Evolutionary conservation across 2,888 invertebrate species (phyloP), one percentile per base, ranked within the genome.

Genomic region (Heliconius cydno): DNA sequence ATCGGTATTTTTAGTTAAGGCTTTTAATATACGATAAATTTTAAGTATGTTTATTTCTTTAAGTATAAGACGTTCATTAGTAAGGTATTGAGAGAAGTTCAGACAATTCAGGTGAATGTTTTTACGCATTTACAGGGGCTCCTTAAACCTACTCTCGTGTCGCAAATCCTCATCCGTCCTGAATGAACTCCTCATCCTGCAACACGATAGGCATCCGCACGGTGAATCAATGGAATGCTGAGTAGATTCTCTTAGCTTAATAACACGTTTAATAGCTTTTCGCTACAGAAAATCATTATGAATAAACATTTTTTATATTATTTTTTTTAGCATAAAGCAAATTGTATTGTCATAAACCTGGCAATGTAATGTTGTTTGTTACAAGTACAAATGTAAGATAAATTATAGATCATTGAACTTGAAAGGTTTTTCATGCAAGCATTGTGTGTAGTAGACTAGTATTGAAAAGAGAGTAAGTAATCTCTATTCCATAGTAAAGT

Each of bases 401-500:
- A 52, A 57, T 57, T 73, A 34, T n/a, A 57, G 57, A 30, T 22
- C 72, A 13, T 34, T 73, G 52, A 73, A 73, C 72, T 57, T 73
- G n/a, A 73, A 73, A 57, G 6, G 52, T 34, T 72, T 57, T 57
- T 57, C n/a, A 73, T 73, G 57, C 34, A 73, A 22, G 30, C 30
- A 72, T 72, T 72, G 52, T 72, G 22, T 52, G 71, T 57, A 52
- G 22, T 72, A 28, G 28, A 28, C 12, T 73, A 22, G 0, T 52
- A 70, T 25, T 57, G 34, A 73, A 22, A 34, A 57, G 57, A 73
- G 57, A 30, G 30, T 28, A n/a, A 60, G 72, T 73, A 60, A 60
- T 73, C 34, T 73, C 57, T 34, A 73, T 73, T 73, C 72, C 60
- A 73, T 73, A 57, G 52, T 66, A 46, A 41, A 65, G 46, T 76